Evolutionary conservation across 2,888 invertebrate genomes (phyloP), one percentile per base, ranked within the genome.

Genomic region (Nomada hirtipes): DNA sequence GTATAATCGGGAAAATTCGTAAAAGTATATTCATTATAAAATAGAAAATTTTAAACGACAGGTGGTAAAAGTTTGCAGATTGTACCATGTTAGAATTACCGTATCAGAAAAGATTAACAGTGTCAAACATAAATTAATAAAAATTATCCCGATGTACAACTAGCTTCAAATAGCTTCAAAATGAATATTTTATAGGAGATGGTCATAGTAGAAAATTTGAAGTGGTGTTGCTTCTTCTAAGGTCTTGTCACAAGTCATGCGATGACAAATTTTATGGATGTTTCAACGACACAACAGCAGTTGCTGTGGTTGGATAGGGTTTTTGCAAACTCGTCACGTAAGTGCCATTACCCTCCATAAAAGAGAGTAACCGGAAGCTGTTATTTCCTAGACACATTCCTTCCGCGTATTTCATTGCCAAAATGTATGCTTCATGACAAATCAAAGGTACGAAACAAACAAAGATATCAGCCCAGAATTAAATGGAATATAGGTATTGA

Each of bases 261-360:
- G 61, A 60, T 1, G 64, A 61, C 59, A 52, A 84, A 84, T 76
- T 79, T 73, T 67, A 76, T 67, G 44, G 61, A 74, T 74, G 78
- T 84, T 84, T 75, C 78, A 53, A 44, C 60, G 47, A 47, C 65
- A 52, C 68, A 42, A 60, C 64, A 71, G 75, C 74, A 77, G 72
- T 75, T 67, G 65, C 65, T 53, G 63, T 57, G 57, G 61, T 29
- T 67, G n/a, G 60, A 63, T 44, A 18, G 23, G 68, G 18, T 44
- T 61, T 76, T 65, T 29, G 76, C 57, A 83, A 50, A 53, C 87
- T 23, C 42, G 67, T 85, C 87, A 87, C 87, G 86, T 85, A 79
- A 67, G 42, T 42, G 29, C 42, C 73, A 75, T 82, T 64, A 61
- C 57, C 68, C 44, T 70, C 73, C 67, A 72, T 78, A 82, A 78